Conservation (phyloP, 2,113 vertebrate species). For the Mesitornis unicolor region DNA sequence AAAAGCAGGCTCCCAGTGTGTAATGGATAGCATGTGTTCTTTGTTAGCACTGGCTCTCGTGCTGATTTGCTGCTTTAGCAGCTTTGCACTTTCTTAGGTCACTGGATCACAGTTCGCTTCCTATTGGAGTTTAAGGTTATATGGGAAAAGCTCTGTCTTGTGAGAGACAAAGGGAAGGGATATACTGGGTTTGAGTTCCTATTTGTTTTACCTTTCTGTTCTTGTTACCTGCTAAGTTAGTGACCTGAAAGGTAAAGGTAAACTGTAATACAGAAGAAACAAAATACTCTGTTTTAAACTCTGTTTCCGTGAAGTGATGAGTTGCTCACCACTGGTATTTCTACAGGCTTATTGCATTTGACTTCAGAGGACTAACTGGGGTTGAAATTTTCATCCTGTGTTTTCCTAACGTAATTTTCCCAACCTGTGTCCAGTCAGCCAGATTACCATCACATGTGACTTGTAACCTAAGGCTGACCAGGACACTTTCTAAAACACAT, state of each 20-base stretch:
- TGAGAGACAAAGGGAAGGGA: neutral
- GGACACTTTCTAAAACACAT: neutral
- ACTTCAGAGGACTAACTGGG: neutral
- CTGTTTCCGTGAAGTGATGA: neutral
- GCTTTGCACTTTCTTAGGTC: neutral
- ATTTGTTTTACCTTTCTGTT: neutral
- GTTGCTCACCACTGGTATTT: neutral
- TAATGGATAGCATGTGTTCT: neutral
- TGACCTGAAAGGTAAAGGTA: neutral
- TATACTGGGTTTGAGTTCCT: neutral
- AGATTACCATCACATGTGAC: neutral
- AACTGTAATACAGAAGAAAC: neutral
- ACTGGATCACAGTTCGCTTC: neutral
- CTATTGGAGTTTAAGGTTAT: neutral
- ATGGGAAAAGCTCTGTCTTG: neutral
- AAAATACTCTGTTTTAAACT: neutral
- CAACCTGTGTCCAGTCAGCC: neutral
- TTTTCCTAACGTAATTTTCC: neutral
- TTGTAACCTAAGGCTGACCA: neutral
- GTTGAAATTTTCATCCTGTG: neutral
- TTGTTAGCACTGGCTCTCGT: neutral
- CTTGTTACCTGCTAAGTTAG: neutral
- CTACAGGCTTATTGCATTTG: neutral
- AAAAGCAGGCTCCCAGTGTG: neutral
- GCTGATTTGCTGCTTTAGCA: constrained; percentile 1